Evolutionary conservation across 1,140 invertebrate genomes (phyloP).

Genomic region (Caenorhabditis briggsae): DNA sequence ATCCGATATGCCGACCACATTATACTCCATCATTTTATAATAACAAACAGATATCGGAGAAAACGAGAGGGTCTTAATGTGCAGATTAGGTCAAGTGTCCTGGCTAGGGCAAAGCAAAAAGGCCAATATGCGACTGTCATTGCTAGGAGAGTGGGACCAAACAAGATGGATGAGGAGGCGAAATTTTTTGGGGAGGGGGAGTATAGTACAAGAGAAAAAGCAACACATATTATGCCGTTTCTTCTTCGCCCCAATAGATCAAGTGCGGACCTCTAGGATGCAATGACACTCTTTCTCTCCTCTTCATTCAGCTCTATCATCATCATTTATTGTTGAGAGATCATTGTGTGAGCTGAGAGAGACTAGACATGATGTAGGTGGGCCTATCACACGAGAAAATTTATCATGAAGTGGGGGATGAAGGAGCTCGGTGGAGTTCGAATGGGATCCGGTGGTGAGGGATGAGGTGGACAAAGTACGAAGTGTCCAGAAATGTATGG

Average conservation of each 20-base stretch:
- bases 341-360: neutral
- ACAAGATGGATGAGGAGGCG: conserved; percentile 44
- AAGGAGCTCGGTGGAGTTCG: neutral
- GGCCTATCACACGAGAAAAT: conserved; percentile 46
- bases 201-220: too few relatives aligned
- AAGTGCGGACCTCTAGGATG: conserved; percentile 5
- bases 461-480: conserved; percentile 27
- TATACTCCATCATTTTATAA: neutral
- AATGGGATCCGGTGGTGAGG: neutral
- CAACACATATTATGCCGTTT: conserved; percentile 41
- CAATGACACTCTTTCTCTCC: conserved; percentile 7
- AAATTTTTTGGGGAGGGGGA: neutral
- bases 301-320: conserved; percentile 20
- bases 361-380: conserved; percentile 28
- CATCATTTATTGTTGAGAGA: conserved; percentile 31
- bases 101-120: neutral
- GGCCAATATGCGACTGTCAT: conserved; percentile 39
- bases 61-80: conserved; percentile 1
- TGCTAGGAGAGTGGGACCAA: neutral
- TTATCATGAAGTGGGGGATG: conserved; percentile 30
- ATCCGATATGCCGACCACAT: too few relatives aligned
- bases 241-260: conserved; percentile 4
- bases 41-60: conserved; percentile 2
- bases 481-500: neutral
- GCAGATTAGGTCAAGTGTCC: conserved; percentile 45